Evolutionary conservation across 2,888 invertebrate genomes (phyloP), one percentile per base, ranked within the genome.

Genomic region (Nowickia ferox): DNA sequence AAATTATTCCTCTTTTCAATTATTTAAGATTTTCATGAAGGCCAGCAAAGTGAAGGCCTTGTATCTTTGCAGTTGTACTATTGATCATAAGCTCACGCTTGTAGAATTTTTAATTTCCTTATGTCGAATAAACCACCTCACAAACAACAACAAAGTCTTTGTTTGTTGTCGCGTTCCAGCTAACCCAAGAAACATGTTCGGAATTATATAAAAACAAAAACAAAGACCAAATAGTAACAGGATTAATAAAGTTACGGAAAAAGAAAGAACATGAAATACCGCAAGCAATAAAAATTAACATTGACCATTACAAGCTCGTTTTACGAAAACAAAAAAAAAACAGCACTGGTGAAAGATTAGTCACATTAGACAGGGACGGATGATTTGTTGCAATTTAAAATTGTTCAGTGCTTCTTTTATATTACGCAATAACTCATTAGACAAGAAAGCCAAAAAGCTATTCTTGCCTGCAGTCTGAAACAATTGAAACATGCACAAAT

Each of bases 251-350:
- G 48, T 79, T 83, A 80, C 83, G 83, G 86, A 86, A 86, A 85
- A 75, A 85, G 79, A 86, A 75, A 61, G 53, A 66, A 76, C 46
- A 38, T 44, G 30, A 55, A 86, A 79, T 75, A 57, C 74, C 22
- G 65, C 81, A 59, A 78, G 69, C 19, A 48, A 63, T 63, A 46
- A 42, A 78, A 83, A 79, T 86, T 86, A 86, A 86, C 86, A 86
- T 86, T 86, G 86, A 86, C 86, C 86, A 77, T 75, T 75, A 81
- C 46, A 46, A 42, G 46, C 9, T 22, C 5, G 42, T 9, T 44
- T 48, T 5, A 53, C 72, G 2, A 59, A 17, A 63, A 68, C n/a
- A 5, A 68, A 71, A 17, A 63, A 13, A 11, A 65, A 40, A 0
- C 30, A 30, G 30, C 30, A 30, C 30, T 11, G 3, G 5, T 69